Evolutionary conservation across 2,888 invertebrate genomes (phyloP).

Genomic region (Microctonus hyperodae): DNA sequence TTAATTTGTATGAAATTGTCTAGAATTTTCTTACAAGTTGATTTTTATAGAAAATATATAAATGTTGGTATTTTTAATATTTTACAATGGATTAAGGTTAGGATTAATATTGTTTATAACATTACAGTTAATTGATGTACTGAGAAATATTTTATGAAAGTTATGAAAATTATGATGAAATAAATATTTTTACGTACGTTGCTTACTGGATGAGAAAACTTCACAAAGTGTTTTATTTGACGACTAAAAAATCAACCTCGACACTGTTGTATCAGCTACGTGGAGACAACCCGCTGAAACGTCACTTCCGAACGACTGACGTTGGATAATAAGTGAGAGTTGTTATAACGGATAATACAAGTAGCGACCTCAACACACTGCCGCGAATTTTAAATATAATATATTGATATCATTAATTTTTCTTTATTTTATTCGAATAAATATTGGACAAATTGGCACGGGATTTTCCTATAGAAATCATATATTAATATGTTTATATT

Average conservation of each 20-base stretch:
- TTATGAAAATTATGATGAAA: slow-evolving; percentile 5
- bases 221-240: slow-evolving; percentile 43
- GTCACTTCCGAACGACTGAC: slow-evolving; percentile 55
- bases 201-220: slow-evolving; percentile 36
- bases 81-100: background rate
- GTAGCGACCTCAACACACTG: background rate
- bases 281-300: slow-evolving; percentile 48
- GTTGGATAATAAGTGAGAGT: slow-evolving; percentile 40
- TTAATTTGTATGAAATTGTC: background rate
- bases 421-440: too few relatives aligned
- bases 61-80: too few relatives aligned
- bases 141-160: background rate
- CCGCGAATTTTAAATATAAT: slow-evolving; percentile 6
- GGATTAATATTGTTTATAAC: background rate
- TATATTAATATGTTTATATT: too few relatives aligned
- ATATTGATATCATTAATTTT: background rate
- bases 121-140: background rate
- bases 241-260: slow-evolving; percentile 39
- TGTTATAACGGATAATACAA: slow-evolving; percentile 7
- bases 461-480: too few relatives aligned
- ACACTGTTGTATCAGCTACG: slow-evolving; percentile 46
- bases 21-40: background rate
- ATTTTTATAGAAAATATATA: background rate
- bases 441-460: too few relatives aligned
- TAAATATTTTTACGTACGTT: slow-evolving; percentile 43